Percentiles rank a stretch among this genome's conserved stretches.
Evolutionary conservation across 1,140 invertebrate species (phyloP).

Genomic region (Drosophila ironensis): DNA sequence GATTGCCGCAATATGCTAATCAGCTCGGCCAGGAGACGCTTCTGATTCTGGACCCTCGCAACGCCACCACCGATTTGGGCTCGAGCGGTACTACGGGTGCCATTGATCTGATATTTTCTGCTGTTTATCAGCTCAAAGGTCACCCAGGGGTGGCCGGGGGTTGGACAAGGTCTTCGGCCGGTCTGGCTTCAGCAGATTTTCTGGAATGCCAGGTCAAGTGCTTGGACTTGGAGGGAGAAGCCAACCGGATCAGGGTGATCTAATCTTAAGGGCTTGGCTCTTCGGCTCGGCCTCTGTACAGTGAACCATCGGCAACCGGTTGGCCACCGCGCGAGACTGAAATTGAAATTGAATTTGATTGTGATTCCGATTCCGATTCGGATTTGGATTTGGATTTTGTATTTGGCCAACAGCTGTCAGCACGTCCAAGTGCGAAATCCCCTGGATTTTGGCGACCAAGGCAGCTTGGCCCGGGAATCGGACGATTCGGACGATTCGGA

Average conservation of each 20-base stretch:
- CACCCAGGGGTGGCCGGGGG: no score
- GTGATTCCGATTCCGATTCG: neutral
- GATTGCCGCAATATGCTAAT: conserved; percentile 22
- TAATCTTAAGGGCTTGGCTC: conserved; percentile 24
- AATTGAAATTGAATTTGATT: no score
- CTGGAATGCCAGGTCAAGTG: conserved; percentile 11
- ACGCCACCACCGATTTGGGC: no score
- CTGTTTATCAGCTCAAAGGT: no score
- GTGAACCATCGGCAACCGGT: neutral
- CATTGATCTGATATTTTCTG: no score
- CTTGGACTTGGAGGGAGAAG: no score
- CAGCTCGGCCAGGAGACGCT: neutral
- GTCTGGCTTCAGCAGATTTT: conserved; percentile 18
- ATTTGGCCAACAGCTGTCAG: conserved; percentile 21
- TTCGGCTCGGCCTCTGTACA: neutral
- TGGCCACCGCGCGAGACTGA: no score
- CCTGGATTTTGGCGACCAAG: conserved; percentile 22
- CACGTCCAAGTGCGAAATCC: conserved; percentile 33
- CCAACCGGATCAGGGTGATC: conserved; percentile 38
- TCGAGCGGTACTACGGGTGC: no score
- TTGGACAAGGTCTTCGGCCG: conserved; percentile 6
- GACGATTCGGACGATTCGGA: no score
- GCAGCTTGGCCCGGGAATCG: conserved; percentile 1
- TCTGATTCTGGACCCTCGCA: conserved; percentile 10
- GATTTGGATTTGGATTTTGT: neutral